Conservation (phyloP, 2,797 vertebrate genomes). For the Tapirus indicus region DNA sequence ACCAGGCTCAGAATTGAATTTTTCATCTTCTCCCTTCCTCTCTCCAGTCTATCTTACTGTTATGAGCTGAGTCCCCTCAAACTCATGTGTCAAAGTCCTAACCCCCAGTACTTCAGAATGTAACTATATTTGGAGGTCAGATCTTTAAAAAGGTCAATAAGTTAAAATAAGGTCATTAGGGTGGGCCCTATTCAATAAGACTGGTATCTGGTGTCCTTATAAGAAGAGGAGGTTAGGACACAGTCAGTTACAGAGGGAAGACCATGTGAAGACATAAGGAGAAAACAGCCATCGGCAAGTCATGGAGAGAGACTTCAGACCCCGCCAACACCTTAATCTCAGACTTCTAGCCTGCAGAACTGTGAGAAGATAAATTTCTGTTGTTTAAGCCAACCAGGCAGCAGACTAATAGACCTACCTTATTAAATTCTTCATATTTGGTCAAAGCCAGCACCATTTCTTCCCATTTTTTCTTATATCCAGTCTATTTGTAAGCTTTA, state of each 20-base stretch:
- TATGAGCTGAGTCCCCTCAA: not conserved
- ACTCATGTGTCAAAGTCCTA: not conserved
- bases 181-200: not conserved
- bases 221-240: not conserved
- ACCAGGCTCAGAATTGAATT: not conserved
- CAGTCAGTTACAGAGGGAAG: not conserved
- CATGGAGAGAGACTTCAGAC: not conserved
- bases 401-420: not conserved
- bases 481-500: not conserved
- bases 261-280: not conserved
- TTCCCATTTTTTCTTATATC: not conserved
- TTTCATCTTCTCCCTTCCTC: not conserved
- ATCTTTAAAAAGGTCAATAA: not conserved
- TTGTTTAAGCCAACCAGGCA: not conserved
- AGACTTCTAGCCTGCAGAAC: not conserved
- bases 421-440: not conserved
- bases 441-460: not conserved
- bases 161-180: not conserved
- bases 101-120: not conserved
- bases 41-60: not conserved
- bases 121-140: not conserved
- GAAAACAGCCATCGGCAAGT: accelerated
- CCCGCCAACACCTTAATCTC: not conserved
- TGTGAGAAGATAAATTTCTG: not conserved
- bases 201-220: not conserved